Conservation (phyloP, 2,113 vertebrate species). For the Nothoprocta pentlandii region DNA sequence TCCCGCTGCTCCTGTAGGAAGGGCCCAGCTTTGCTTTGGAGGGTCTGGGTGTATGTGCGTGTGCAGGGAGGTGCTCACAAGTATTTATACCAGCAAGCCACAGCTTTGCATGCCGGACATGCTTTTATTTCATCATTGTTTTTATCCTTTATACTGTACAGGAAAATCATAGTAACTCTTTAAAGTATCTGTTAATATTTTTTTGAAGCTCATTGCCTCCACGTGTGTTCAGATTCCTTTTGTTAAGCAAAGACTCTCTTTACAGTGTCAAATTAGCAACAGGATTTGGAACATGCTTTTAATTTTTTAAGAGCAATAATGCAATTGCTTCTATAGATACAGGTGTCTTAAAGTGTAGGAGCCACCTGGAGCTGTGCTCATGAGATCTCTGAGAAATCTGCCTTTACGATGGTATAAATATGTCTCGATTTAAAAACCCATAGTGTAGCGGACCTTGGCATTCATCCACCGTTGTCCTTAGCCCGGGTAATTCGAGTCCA, state of each 20-base stretch:
- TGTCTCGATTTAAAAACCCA: neutral
- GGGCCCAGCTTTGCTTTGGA: neutral
- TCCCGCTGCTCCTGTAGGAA: neutral
- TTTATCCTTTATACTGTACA: neutral
- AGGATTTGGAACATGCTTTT: neutral
- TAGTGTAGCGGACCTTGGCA: conserved; percentile 10
- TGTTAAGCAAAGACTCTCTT: neutral
- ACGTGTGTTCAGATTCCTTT: neutral
- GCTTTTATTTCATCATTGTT: neutral
- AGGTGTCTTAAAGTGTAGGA: conserved; percentile 29
- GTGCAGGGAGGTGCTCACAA: neutral
- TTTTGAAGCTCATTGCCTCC: neutral
- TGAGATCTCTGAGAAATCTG: conserved; percentile 10
- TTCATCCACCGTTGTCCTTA: conserved; percentile 3
- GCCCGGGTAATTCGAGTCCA: neutral
- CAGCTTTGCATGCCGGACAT: neutral
- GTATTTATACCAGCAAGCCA: neutral
- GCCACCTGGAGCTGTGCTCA: neutral
- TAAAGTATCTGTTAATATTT: neutral
- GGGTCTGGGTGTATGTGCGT: neutral
- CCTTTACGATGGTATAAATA: neutral
- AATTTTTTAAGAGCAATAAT: neutral
- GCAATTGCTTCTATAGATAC: neutral
- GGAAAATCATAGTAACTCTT: neutral
- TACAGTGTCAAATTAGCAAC: neutral